Evolutionary conservation across 2,113 vertebrate species (phyloP).

Genomic region (Xiphorhynchus elegans): DNA sequence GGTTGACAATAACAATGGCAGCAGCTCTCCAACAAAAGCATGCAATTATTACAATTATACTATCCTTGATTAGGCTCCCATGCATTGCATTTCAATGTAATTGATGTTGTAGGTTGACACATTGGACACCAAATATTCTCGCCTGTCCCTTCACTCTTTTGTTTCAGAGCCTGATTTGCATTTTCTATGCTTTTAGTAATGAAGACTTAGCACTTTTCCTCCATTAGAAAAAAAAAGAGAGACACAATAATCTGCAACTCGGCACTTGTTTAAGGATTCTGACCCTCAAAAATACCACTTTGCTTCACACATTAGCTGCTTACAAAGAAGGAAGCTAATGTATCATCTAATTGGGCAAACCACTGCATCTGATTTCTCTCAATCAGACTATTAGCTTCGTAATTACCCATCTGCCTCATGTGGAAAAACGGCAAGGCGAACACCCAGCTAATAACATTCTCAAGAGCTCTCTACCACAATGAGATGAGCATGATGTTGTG

Average conservation of each 20-base stretch:
- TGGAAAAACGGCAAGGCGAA: slow-evolving; percentile 93
- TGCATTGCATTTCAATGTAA: slow-evolving; percentile 91
- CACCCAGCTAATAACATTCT: slow-evolving; percentile 99
- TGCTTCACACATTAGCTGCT: slow-evolving; percentile 99
- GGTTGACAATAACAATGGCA: slow-evolving; percentile 87
- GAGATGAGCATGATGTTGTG: slow-evolving; percentile 95
- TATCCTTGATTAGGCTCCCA: slow-evolving; percentile 90
- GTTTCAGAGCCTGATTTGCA: slow-evolving; percentile 87
- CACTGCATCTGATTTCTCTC: slow-evolving; percentile 99
- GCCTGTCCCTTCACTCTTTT: slow-evolving; percentile 90
- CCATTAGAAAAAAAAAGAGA: slow-evolving; percentile 88
- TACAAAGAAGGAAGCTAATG: slow-evolving; percentile 99
- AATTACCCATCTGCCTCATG: slow-evolving; percentile 99
- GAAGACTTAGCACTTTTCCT: slow-evolving; percentile 97
- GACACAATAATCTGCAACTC: slow-evolving; percentile 89
- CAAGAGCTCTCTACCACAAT: slow-evolving; percentile 99
- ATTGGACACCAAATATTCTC: slow-evolving; percentile 91
- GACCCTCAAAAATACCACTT: slow-evolving; percentile 98
- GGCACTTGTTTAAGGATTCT: slow-evolving; percentile 96
- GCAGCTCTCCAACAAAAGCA: slow-evolving; percentile 87
- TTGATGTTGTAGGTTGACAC: slow-evolving; percentile 94
- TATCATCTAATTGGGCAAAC: slow-evolving; percentile 99
- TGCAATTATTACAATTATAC: slow-evolving; percentile 92
- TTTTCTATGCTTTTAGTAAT: slow-evolving; percentile 96
- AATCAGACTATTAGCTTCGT: slow-evolving; percentile 99